phyloP scores from a whole-genome alignment of 1,140 invertebrate species.

The Gerris buenoi region DNA sequence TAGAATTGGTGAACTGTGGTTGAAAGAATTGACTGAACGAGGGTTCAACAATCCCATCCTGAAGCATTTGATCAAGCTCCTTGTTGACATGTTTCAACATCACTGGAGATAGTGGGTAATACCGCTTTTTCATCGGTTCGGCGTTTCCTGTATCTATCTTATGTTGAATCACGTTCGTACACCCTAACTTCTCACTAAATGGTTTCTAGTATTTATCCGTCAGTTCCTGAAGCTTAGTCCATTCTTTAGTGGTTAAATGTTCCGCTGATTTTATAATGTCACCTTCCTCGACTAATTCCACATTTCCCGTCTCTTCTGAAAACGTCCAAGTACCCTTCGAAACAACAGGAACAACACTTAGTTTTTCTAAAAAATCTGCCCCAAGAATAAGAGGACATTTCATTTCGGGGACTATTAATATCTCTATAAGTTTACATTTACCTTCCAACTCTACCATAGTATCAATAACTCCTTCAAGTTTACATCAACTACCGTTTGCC shows the following conservation, averaged over 20 bases:
- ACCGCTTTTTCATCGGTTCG: background rate
- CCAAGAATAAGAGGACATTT: background rate
- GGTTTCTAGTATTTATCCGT: background rate
- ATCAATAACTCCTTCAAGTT: background rate
- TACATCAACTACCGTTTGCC: background rate
- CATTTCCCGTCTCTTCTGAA: background rate
- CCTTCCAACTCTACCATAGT: background rate
- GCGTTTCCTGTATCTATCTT: background rate
- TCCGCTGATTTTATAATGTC: background rate
- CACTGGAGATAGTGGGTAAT: background rate
- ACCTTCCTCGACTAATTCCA: background rate
- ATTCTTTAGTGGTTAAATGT: background rate
- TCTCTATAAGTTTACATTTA: background rate
- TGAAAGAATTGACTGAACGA: slow-evolving; percentile 31
- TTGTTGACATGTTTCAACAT: background rate
- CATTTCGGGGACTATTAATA: background rate
- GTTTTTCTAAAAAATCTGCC: background rate
- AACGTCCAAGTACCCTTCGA: background rate
- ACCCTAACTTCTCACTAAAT: background rate
- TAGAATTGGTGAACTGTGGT: slow-evolving; percentile 29
- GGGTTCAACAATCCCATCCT: slow-evolving; percentile 25
- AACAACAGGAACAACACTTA: background rate
- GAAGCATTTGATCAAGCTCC: slow-evolving; percentile 18
- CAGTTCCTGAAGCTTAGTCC: background rate
- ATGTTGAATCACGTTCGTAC: background rate